Base-by-base conservation (phyloP, 2,797 vertebrate species). In the Pangasius krempfi region DNA sequence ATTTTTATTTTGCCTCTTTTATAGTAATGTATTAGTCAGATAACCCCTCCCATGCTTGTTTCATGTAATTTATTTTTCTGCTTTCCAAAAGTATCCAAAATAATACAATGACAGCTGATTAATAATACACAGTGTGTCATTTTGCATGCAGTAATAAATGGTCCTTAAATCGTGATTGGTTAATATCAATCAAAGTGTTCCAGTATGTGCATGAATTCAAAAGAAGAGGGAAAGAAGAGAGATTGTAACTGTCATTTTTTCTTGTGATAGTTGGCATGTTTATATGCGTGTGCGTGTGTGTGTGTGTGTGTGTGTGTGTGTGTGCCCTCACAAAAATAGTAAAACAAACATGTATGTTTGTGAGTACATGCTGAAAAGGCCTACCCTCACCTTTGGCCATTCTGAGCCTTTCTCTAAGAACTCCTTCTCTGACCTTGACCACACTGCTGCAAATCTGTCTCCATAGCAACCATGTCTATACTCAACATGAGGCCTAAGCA, bases 391-490 rank as follows among this genome's bases (percentile, higher is more conserved):
- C 79, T 76, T 85, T 58, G 60, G 60, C 86, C 37, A 73, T 62
- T 73, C n/a, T 66, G 58, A n/a, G 50, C 16, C 88, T 56, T 58
- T 56, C 52, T 81, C 89, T 81, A 72, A 64, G 78, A 87, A 54
- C 62, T 84, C 72, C 60, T 85, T 56, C 78, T 72, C 54, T 90
- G 90, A 92, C 91, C 87, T 91, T 90, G 89, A 91, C 87, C 89
- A 88, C 72, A 75, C 56, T 44, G 56, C 37, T 82, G 62, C 88
- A 83, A 92, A 93, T 92, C 94, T 90, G 94, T 96, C 93, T 92
- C 94, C 94, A 96, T 96, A 95, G 95, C 95, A 96, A 96, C 96
- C 93, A 92, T 92, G 92, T 94, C 91, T 91, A 94, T 94, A 93
- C 93, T 92, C 93, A 91, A 94, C 93, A 94, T 94, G 94, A 95